Conservation (phyloP, 2,113 vertebrate genomes). For the Alouatta palliata region DNA sequence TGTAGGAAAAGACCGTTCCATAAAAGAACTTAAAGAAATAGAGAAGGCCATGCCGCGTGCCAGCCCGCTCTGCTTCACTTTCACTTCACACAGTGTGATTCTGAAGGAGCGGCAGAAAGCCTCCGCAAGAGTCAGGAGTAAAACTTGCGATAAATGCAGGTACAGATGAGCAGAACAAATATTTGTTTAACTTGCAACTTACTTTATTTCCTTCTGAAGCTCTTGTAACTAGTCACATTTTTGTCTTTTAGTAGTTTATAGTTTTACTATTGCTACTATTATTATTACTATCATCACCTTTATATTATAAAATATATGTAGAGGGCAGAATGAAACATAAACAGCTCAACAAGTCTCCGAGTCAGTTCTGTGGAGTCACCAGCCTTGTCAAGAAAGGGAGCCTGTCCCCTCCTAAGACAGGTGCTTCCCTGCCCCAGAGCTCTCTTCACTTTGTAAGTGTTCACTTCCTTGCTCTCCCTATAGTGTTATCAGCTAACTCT, state of each 20-base stretch:
- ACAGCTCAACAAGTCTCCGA: background rate
- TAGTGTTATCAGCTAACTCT: background rate
- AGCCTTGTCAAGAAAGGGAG: background rate
- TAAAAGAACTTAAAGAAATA: conserved; percentile 67
- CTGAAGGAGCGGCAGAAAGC: conserved; percentile 50
- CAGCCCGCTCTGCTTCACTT: conserved; percentile 24
- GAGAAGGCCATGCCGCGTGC: conserved; percentile 15
- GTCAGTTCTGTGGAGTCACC: background rate
- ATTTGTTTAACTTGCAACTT: no score
- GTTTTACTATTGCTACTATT: background rate
- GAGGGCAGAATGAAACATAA: background rate
- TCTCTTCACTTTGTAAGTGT: background rate
- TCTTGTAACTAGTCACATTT: background rate
- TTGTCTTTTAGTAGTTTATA: background rate
- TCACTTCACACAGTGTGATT: background rate
- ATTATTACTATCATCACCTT: background rate
- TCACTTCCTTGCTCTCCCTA: background rate
- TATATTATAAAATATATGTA: background rate
- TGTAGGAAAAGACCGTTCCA: conserved; percentile 76
- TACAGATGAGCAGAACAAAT: conserved; percentile 14
- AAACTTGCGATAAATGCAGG: conserved; percentile 62
- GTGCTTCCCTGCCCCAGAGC: background rate
- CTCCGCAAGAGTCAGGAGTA: conserved; percentile 6
- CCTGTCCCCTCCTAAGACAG: background rate
- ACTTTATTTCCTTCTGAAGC: background rate